phyloP scores from a whole-genome alignment of 2,888 invertebrate species.

The Lithosia quadra region DNA sequence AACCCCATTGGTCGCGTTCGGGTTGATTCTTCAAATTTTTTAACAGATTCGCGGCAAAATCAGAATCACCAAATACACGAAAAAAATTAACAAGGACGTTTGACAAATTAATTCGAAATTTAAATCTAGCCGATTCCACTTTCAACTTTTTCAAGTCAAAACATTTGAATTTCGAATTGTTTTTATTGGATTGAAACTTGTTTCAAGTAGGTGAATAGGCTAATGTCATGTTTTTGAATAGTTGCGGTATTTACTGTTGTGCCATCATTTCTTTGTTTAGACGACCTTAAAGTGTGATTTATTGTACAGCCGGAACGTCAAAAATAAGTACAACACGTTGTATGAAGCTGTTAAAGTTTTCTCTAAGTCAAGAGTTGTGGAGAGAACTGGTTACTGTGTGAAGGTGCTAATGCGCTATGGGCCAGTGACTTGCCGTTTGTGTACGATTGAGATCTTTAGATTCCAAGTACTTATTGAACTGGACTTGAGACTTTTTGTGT shows the following conservation, averaged over 20 bases:
- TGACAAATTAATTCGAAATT: not conserved
- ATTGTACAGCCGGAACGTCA: conserved; percentile 9
- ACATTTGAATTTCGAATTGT: conserved; percentile 17
- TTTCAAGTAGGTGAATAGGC: conserved; percentile 48
- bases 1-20: not conserved
- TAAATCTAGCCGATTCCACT: not conserved
- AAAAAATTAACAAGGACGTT: not conserved
- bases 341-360: conserved; percentile 20
- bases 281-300: conserved; percentile 20
- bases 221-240: conserved; percentile 42
- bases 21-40: not conserved
- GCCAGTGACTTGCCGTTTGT: conserved; percentile 34
- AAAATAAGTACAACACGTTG: conserved; percentile 14
- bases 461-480: conserved; percentile 1
- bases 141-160: not conserved
- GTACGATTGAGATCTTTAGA: conserved; percentile 21
- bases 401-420: conserved; percentile 43
- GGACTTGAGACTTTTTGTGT: not conserved
- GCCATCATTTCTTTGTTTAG: conserved; percentile 39
- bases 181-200: conserved; percentile 26
- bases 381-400: conserved; percentile 32
- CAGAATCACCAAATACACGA: not conserved
- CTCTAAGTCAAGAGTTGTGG: conserved; percentile 28
- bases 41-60: not conserved
- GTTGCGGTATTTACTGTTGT: conserved; percentile 40